A percentile compares a stretch with the other conserved stretches of the same genome.
Evolutionary conservation across 2,888 invertebrate species (phyloP).

Genomic region (Luperina testacea): DNA sequence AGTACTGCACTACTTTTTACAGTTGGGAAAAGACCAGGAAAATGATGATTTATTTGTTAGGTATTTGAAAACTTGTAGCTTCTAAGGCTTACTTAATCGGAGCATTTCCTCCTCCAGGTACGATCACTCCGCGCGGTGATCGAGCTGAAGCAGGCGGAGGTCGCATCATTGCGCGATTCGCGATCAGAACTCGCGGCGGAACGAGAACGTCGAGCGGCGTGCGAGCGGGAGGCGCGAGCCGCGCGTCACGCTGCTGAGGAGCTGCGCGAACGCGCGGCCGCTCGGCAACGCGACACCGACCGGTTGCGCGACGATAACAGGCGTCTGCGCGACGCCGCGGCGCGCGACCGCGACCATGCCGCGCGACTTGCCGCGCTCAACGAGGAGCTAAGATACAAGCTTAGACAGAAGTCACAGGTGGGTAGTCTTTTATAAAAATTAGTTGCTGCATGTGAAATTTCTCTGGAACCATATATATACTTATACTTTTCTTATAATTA

Average conservation of each 20-base stretch:
- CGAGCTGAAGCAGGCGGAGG: conserved; percentile 96
- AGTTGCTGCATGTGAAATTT: not conserved
- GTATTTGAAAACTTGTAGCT: not conserved
- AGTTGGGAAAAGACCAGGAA: no score
- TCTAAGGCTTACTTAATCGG: not conserved
- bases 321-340: conserved; percentile 92
- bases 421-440: not conserved
- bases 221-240: conserved; percentile 93
- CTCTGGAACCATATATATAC: not conserved
- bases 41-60: not conserved
- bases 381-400: conserved; percentile 96
- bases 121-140: conserved; percentile 95
- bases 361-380: conserved; percentile 94
- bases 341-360: conserved; percentile 94
- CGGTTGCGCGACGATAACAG: conserved; percentile 91
- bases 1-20: no score
- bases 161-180: conserved; percentile 93
- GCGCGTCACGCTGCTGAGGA: conserved; percentile 96
- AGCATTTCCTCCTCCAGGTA: conserved; percentile 71
- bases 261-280: conserved; percentile 94
- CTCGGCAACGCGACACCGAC: conserved; percentile 93
- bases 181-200: conserved; percentile 93
- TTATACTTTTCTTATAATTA: not conserved
- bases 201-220: conserved; percentile 93
- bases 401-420: conserved; percentile 95